A percentile compares a stretch with the other conserved stretches of the same genome.
Evolutionary conservation across 2,797 vertebrate species (phyloP).

Genomic region (Spinus pinus): DNA sequence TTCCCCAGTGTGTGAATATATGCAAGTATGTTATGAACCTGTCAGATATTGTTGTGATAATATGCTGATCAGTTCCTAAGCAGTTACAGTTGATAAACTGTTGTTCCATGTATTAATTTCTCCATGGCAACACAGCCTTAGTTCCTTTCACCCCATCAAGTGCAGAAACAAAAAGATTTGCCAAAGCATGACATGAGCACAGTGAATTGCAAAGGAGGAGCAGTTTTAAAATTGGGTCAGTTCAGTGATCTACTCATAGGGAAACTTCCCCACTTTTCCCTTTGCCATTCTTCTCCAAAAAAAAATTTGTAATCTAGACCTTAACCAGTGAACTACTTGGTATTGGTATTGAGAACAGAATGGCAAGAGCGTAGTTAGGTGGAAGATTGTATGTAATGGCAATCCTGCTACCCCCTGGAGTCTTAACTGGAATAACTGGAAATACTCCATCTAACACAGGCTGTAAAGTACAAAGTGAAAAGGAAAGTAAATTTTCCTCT

Average conservation of each 20-base stretch:
- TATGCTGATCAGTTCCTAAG: conserved; percentile 16
- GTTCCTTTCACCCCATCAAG: not conserved
- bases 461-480: not conserved
- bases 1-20: not conserved
- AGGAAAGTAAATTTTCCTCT: not conserved
- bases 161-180: conserved; percentile 2
- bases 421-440: not conserved
- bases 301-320: not conserved
- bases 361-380: not conserved
- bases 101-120: conserved; percentile 29
- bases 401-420: not conserved
- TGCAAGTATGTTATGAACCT: not conserved
- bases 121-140: conserved; percentile 37
- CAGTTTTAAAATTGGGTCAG: conserved; percentile 9
- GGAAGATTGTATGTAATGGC: not conserved
- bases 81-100: conserved; percentile 4
- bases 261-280: not conserved
- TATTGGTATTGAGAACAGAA: not conserved
- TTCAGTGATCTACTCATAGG: not conserved
- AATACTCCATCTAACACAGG: not conserved
- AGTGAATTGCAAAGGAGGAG: not conserved
- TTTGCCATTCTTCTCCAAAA: not conserved
- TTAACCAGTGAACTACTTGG: not conserved
- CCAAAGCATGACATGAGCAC: not conserved
- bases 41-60: not conserved